These are phyloP conservation scores for Tipula vernalis DNA, from an alignment of 2,888 invertebrate genomes.

Conservation along the genomic window DNA sequence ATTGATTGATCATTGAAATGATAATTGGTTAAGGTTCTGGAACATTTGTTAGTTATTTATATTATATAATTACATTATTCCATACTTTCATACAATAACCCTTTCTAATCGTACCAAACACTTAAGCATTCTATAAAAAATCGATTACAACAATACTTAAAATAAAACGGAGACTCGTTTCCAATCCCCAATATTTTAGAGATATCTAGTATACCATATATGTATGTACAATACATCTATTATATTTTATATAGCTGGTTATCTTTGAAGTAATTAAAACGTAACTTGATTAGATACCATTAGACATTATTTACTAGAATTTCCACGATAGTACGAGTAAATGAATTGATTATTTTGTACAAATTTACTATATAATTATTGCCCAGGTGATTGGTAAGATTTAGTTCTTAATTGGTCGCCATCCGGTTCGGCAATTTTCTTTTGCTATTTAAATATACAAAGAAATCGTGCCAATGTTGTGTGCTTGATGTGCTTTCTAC, in stretches of 20 bases:
- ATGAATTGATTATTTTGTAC: background rate
- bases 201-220: background rate
- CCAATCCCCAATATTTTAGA: background rate
- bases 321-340: background rate
- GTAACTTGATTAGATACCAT: background rate
- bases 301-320: background rate
- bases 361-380: background rate
- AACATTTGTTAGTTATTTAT: too few relatives aligned
- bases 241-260: background rate
- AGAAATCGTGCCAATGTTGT: background rate
- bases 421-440: background rate
- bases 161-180: too few relatives aligned
- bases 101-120: too few relatives aligned
- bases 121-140: too few relatives aligned
- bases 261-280: background rate
- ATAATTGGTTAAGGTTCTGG: too few relatives aligned
- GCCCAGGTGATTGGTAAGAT: background rate
- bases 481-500: background rate
- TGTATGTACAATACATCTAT: background rate
- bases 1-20: too few relatives aligned
- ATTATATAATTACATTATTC: too few relatives aligned
- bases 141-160: too few relatives aligned
- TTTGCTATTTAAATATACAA: background rate
- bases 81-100: too few relatives aligned
- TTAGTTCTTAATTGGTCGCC: background rate